phyloP scores from a whole-genome alignment of 2,113 vertebrate genomes.

The Lucifuga dentata region DNA sequence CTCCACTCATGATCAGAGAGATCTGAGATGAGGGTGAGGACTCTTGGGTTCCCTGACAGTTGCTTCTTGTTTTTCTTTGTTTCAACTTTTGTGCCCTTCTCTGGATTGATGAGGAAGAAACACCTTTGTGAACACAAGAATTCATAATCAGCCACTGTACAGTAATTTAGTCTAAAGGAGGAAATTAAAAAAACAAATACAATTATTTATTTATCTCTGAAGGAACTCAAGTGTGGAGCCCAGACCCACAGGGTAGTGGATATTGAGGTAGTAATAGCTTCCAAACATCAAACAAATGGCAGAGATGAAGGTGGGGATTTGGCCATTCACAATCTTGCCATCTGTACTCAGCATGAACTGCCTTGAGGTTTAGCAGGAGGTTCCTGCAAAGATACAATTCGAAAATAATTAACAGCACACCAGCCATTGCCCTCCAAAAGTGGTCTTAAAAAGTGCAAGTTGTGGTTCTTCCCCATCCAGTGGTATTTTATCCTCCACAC shows the following conservation, averaged over 20 bases:
- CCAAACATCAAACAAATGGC: conserved; percentile 50
- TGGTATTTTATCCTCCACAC: no score
- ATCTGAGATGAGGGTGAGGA: conserved; percentile 52
- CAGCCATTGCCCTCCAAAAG: conserved; percentile 4
- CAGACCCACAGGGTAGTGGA: conserved; percentile 46
- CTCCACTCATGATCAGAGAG: no score
- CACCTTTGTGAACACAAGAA: conserved; percentile 39
- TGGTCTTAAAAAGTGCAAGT: background rate
- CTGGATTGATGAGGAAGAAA: conserved; percentile 58
- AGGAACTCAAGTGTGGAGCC: conserved; percentile 43
- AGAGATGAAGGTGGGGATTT: conserved; percentile 41
- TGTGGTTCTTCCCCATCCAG: no score
- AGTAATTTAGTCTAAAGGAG: background rate
- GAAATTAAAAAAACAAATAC: background rate
- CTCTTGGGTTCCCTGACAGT: conserved; percentile 39
- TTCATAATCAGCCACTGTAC: conserved; percentile 7
- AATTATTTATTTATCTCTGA: conserved; percentile 14
- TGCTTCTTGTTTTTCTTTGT: conserved; percentile 41
- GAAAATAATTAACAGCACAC: conserved; percentile 3
- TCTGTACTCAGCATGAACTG: conserved; percentile 41
- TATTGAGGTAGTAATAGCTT: conserved; percentile 49
- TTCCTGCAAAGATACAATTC: conserved; percentile 20
- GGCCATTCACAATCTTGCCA: conserved; percentile 29
- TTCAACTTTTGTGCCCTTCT: conserved; percentile 54
- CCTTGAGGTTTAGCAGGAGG: conserved; percentile 26